Evolutionary conservation across 1,140 invertebrate species (phyloP).

Genomic region (Tribolium madens): DNA sequence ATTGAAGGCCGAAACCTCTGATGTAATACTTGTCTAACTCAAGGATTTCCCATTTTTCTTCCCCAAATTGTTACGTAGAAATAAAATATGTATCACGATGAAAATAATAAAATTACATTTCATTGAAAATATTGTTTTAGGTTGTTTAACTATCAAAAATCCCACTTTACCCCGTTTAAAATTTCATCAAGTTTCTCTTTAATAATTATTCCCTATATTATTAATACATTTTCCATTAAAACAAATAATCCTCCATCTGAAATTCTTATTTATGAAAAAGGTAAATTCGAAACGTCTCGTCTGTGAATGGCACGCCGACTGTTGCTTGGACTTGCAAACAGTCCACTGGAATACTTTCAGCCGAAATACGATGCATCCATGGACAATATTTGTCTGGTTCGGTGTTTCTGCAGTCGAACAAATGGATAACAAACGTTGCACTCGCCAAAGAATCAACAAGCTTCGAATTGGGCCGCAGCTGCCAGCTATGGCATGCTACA

Average conservation of each 20-base stretch:
- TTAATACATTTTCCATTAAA: background rate
- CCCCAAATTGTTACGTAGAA: background rate
- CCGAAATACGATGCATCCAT: background rate
- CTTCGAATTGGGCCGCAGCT: conserved; percentile 24
- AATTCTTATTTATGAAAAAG: conserved; percentile 27
- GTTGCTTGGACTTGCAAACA: conserved; percentile 46
- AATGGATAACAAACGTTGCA: background rate
- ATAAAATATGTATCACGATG: no score
- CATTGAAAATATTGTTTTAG: no score
- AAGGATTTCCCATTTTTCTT: background rate
- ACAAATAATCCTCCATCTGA: conserved; percentile 9
- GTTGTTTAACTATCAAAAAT: no score
- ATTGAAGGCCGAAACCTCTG: background rate
- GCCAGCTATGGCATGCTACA: conserved; percentile 54
- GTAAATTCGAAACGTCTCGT: conserved; percentile 27
- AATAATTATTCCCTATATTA: no score
- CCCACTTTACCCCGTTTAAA: no score
- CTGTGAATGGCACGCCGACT: conserved; percentile 42
- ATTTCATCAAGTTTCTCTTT: no score
- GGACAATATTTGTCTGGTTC: conserved; percentile 20
- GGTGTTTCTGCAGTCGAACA: conserved; percentile 46
- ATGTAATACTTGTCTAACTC: background rate
- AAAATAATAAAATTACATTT: no score
- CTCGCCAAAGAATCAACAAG: background rate
- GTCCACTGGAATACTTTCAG: conserved; percentile 16